Evolutionary conservation across 2,888 invertebrate species (phyloP), one percentile per base, ranked within the genome.

Genomic region (Copidosoma aretas): DNA sequence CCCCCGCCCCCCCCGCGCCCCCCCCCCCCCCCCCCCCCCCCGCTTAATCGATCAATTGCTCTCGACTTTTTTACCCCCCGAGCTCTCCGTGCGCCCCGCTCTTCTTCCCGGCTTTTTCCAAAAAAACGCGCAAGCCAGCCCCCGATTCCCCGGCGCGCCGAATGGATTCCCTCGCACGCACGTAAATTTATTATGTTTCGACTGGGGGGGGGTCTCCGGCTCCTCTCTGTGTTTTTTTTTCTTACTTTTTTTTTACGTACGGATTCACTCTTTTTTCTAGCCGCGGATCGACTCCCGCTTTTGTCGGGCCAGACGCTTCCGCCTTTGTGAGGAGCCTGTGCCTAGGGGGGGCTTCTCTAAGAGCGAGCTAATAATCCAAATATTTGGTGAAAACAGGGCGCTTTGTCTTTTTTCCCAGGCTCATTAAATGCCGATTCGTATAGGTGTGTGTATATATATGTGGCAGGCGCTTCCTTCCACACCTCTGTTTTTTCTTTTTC

Each of bases 21-120:
- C n/a, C n/a, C n/a, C n/a, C n/a, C n/a, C n/a, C n/a, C n/a, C n/a
- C 32, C 32, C 32, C 32, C 32, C 32, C 8, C 32, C 8, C 32
- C 32, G 74, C 73, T 75, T 73, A 74, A 74, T 71, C 73, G 66
- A 73, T 71, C 68, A 72, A 73, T 73, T 73, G 67, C 69, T 61
- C 62, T 68, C 68, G 64, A 62, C 60, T 67, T 62, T 66, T 57
- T 60, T 64, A 59, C 25, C 54, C 41, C 60, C 41, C 57, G 8
- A 32, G n/a, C n/a, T n/a, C n/a, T n/a, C n/a, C n/a, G n/a, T n/a
- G n/a, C 8, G 32, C 57, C 32, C 62, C 65, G 58, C 53, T 70
- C 54, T 64, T 60, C 54, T 32, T 24, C 10, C 39, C 25, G 2
- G 14, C 57, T 32, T 21, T 71, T 71, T 64, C 70, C 67, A 57